These are phyloP conservation scores for Garrulus glandarius DNA, from an alignment of 2,797 vertebrate species.

Conservation along the genomic window DNA sequence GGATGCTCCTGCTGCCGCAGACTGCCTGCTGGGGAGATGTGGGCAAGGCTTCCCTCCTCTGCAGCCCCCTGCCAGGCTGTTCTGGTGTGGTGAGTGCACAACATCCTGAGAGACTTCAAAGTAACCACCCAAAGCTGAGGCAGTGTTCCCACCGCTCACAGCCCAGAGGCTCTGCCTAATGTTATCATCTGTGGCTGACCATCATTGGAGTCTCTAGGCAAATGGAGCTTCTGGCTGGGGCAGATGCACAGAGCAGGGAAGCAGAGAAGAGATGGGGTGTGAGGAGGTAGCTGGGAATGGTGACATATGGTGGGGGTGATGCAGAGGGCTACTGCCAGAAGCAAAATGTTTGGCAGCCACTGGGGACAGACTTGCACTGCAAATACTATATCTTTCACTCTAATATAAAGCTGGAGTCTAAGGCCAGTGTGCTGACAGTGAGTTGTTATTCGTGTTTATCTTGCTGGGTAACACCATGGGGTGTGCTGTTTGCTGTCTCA, in stretches of 20 bases:
- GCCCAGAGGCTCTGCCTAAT: neutral
- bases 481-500: neutral
- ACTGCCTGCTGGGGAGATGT: neutral
- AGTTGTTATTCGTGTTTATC: neutral
- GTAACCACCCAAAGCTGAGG: neutral
- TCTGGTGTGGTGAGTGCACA: neutral
- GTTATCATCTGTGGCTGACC: neutral
- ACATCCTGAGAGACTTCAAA: neutral
- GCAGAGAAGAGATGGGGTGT: accelerated
- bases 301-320: neutral
- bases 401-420: neutral
- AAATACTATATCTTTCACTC: neutral
- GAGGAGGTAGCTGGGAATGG: neutral
- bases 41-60: neutral
- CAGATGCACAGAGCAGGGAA: neutral
- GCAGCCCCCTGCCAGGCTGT: neutral
- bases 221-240: neutral
- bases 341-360: neutral
- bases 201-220: neutral
- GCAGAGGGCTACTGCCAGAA: neutral
- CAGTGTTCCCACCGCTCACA: accelerated
- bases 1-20: neutral
- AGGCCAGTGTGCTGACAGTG: neutral
- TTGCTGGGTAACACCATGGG: neutral
- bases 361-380: neutral